Conservation (phyloP, 1,140 invertebrate genomes). For the Aphidius gifuensis region DNA sequence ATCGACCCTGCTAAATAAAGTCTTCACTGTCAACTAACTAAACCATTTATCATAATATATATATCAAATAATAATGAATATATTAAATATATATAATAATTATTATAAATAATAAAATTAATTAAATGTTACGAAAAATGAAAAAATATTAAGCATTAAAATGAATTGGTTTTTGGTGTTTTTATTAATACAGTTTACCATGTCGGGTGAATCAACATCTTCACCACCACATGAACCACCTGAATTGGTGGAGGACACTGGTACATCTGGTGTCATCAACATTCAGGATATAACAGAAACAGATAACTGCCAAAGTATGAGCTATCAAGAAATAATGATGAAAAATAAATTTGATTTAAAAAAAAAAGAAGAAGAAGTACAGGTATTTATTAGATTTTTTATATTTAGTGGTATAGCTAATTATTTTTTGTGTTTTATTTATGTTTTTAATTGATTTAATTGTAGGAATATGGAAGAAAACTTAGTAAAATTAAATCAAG, state of each 20-base stretch:
- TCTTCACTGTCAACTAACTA: constrained; percentile 9
- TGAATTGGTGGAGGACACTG: constrained; percentile 35
- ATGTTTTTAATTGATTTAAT: constrained; percentile 19
- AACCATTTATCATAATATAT: neutral
- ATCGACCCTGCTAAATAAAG: constrained; percentile 1
- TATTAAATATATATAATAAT: constrained; percentile 4
- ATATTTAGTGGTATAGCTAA: neutral
- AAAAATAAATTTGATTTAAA: constrained; percentile 47
- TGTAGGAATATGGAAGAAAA: constrained; percentile 49
- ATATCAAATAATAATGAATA: neutral
- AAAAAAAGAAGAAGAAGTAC: constrained; percentile 48
- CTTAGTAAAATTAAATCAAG: constrained; percentile 50
- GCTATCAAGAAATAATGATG: constrained; percentile 48
- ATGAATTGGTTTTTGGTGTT: constrained; percentile 47
- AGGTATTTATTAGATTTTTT: constrained; percentile 35
- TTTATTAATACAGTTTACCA: constrained; percentile 47
- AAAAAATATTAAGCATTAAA: constrained; percentile 18
- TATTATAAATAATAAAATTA: too few species aligned
- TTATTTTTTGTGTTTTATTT: neutral
- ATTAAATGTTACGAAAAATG: neutral
- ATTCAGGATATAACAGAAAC: constrained; percentile 39
- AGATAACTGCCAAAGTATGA: constrained; percentile 43
- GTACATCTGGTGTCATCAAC: constrained; percentile 30
- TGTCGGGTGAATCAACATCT: constrained; percentile 38
- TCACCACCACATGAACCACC: constrained; percentile 38